Conservation (phyloP, 1,140 invertebrate genomes). For the Solenopsis invicta region DNA sequence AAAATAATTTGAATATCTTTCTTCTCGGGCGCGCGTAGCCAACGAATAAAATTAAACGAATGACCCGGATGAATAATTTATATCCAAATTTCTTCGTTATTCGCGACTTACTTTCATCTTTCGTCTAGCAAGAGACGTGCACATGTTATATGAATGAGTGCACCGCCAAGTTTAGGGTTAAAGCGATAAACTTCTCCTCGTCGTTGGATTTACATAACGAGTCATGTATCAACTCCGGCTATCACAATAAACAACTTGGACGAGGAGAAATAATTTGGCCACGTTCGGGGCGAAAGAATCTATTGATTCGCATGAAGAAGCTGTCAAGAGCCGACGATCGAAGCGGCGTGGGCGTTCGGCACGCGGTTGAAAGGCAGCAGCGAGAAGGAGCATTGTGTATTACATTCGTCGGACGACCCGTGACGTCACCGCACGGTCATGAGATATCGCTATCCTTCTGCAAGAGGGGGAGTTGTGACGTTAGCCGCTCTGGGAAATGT, state of each 20-base stretch:
- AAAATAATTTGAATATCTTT: not conserved
- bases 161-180: constrained; percentile 27
- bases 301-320: constrained; percentile 20
- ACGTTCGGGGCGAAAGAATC: constrained; percentile 10
- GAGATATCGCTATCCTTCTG: constrained; percentile 33
- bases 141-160: not conserved
- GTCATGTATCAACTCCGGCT: not conserved
- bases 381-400: not conserved
- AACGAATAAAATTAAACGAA: not conserved
- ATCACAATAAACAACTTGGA: constrained; percentile 21
- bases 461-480: not conserved
- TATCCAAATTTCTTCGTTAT: not conserved
- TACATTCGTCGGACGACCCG: constrained; percentile 46
- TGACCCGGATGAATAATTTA: not conserved
- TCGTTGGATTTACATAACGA: constrained; percentile 4
- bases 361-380: not conserved
- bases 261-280: constrained; percentile 13
- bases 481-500: too few relatives aligned
- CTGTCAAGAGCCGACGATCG: not conserved
- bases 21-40: not conserved
- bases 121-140: not conserved
- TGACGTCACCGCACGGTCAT: constrained; percentile 58
- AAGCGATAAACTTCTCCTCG: not conserved
- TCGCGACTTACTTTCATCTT: not conserved
- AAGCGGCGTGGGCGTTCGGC: constrained; percentile 11